Base-by-base conservation (phyloP, 1,140 invertebrate species). In the Vanessa tameamea region DNA sequence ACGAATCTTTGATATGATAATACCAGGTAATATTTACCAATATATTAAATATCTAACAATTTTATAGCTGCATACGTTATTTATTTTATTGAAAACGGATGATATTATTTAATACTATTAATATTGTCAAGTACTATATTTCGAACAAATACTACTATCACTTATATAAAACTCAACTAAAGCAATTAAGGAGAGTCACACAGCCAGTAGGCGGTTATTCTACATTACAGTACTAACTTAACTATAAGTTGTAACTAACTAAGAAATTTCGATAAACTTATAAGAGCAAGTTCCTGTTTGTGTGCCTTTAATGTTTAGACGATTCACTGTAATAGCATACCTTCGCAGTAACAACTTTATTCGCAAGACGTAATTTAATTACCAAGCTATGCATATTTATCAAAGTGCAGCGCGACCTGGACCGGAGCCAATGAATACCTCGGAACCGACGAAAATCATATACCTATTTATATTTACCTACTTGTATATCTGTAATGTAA, bases 321-420 rank as follows among this genome's bases (percentile, higher is more conserved):
- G 26, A 31, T 37, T 37, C n/a, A 0, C 23, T 61, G 8, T 61
- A 37, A 61, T 43, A 13, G 13, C 23, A 37, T 61, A 37, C 57
- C 26, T 31, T 15, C 57, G 26, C 14, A 61, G 23, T 61, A 61
- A 14, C 48, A 51, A 61, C 23, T 23, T 53, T 57, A 37, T 61
- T 61, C 14, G 31, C 26, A n/a, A 61, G 23, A 61, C 68, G 16
- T 74, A 61, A 69, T 74, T 71, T 70, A 70, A 70, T 75, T 75
- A 69, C 15, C 13, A 63, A 31, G 48, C 73, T 20, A 75, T 75
- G 66, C 68, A 71, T 75, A 75, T 75, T 75, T 71, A 70, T 71
- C 64, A 75, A 43, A 63, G 43, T 75, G 69, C 69, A 67, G 43
- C 37, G 16, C 26, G 43, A 13, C 23, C 47, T 75, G 68, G 67